Base-by-base conservation (phyloP, 2,797 vertebrate genomes). In the Xenentodon cancila region DNA sequence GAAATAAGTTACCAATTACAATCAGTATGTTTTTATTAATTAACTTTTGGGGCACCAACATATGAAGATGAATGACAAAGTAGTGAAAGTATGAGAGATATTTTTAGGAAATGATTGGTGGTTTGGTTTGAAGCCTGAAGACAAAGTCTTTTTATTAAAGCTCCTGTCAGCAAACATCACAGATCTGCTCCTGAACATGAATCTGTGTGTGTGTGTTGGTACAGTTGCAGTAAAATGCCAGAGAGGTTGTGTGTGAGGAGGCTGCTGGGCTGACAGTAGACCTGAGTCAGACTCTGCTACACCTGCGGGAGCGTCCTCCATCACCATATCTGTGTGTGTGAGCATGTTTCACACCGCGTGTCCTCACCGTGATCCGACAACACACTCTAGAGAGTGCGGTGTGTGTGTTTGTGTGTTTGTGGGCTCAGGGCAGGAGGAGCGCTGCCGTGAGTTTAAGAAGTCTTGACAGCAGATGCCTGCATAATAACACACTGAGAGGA, bases 381-480 rank as follows among this genome's bases (percentile, higher is more conserved):
- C 25, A 25, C 25, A 25, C 25, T 25, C 25, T 5, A 3, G 3
- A 25, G 25, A 3, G 25, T 37, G 13, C 64, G 72, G 59, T 68
- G 79, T 56, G 81, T 78, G 83, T 68, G 57, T 64, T 65, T 61
- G 72, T 62, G 45, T 53, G 63, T 59, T 63, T 60, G 69, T 47
- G 66, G 71, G 81, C 53, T 58, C 61, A 67, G 70, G 37, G 71
- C 61, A 63, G 54, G 32, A 57, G 51, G 17, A 58, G 63, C 17
- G 68, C 50, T 3, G 40, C 5, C 25, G 50, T 91, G 88, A 92
- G 84, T 88, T 78, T 89, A 88, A 92, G 88, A 71, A 82, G 71
- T 90, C 84, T 87, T 92, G 91, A 91, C 90, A 92, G 90, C 90
- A 89, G 84, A 91, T 84, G 25, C n/a, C 25, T 25, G 25, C 25